Evolutionary conservation across 2,797 vertebrate species (phyloP).

Genomic region (Poeciliopsis gracilis): DNA sequence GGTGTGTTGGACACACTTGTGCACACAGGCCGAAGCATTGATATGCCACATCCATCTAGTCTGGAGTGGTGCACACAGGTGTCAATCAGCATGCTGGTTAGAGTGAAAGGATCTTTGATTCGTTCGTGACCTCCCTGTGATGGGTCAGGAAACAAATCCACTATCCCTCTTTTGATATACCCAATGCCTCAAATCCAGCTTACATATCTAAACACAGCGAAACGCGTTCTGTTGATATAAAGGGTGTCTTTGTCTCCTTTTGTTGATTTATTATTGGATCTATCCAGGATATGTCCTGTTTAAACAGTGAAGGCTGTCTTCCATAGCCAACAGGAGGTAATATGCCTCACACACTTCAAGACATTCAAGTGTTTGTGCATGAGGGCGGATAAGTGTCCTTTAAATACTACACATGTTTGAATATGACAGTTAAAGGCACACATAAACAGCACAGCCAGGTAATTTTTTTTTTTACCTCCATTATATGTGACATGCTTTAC

Average conservation of each 20-base stretch:
- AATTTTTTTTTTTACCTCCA: not conserved
- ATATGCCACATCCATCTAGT: constrained; percentile 60
- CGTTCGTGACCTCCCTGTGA: constrained; percentile 27
- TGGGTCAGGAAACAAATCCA: constrained; percentile 11
- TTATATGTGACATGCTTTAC: not conserved
- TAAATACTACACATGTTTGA: constrained; percentile 43
- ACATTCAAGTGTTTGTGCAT: constrained; percentile 37
- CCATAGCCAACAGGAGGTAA: constrained; percentile 15
- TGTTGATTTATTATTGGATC: constrained; percentile 44
- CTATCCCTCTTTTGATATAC: not conserved
- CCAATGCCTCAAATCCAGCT: not conserved
- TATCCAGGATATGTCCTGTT: constrained; percentile 68
- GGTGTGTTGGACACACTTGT: constrained; percentile 48
- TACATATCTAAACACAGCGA: not conserved
- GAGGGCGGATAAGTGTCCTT: constrained; percentile 21
- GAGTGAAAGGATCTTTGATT: constrained; percentile 66
- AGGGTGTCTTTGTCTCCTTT: constrained; percentile 22
- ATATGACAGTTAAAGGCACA: constrained; percentile 15
- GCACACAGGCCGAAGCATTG: constrained; percentile 66
- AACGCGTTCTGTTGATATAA: constrained; percentile 25
- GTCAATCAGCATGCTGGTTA: constrained; percentile 74
- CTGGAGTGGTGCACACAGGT: constrained; percentile 66
- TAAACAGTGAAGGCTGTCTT: constrained; percentile 40
- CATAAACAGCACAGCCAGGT: not conserved
- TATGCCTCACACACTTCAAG: constrained; percentile 43